Base-by-base conservation (phyloP, 2,113 vertebrate genomes). In the Benitochromis conjunctus region DNA sequence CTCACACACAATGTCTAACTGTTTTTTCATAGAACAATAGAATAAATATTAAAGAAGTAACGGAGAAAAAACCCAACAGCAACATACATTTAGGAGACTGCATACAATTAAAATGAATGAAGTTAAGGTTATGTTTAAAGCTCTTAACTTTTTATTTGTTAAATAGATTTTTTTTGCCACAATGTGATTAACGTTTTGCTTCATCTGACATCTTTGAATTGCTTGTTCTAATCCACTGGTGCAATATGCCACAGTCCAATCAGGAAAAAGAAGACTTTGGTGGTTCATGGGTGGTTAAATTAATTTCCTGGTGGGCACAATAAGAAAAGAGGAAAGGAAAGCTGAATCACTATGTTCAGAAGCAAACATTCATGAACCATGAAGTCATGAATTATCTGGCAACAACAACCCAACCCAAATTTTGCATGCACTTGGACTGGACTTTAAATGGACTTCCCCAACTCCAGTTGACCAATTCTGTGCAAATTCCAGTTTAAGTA, bases 81-180 rank as follows among this genome's bases (percentile, higher is more conserved):
- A 66, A 21, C 34, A 64, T 3, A 66, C 21, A 46, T 71, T 46
- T 71, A 71, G 38, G 24, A 51, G 9, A 8, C 12, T 31, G 69
- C 0, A 31, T 12, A 8, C 0, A 74, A 11, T 7, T 74, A 7
- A 51, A 51, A 51, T 51, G 2, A 51, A 38, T 55, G 8, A 36
- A 53, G 13, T 24, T 26, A 24, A 74, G 24, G 1, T 18, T 48
- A 31, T 31, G 6, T 74, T 51, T 51, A 7, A 19, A 76, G 10
- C 0, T 31, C 18, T 76, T 51, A 12, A 76, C 69, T 51, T 31
- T 51, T 19, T 64, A 7, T 13, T 64, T 51, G 29, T 76, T 12
- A 7, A 26, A 48, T 5, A 0, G 1, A 19, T 41, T 41, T 11
- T 31, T 7, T 3, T 7, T 36, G 31, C 14, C 21, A 0, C 21